Evolutionary conservation across 2,888 invertebrate species (phyloP).

Genomic region (Drosophila austrosaltans): DNA sequence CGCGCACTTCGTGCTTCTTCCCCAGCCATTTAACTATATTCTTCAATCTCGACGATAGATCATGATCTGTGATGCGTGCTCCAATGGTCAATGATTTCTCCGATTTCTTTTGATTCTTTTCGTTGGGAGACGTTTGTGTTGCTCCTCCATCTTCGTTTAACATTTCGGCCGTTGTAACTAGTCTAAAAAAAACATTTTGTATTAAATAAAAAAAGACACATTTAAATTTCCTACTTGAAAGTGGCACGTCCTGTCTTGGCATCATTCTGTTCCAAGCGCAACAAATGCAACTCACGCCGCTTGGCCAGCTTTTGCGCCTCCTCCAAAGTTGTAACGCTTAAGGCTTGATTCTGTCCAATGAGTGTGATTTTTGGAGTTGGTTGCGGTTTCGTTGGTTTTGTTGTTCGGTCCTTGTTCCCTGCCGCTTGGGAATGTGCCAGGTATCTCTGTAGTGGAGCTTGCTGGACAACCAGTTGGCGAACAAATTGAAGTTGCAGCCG

Average conservation of each 20-base stretch:
- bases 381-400: neutral
- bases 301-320: constrained; percentile 89
- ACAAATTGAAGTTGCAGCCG: constrained; percentile 17
- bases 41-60: constrained; percentile 87
- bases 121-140: constrained; percentile 14
- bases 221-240: constrained; percentile 85
- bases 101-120: constrained; percentile 84
- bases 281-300: constrained; percentile 88
- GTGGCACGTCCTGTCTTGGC: constrained; percentile 88
- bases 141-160: constrained; percentile 85
- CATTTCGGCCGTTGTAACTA: constrained; percentile 88
- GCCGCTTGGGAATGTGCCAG: constrained; percentile 30
- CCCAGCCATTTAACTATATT: constrained; percentile 87
- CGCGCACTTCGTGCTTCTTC: constrained; percentile 87
- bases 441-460: constrained; percentile 14
- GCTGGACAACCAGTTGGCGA: constrained; percentile 3
- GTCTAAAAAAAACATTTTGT: constrained; percentile 76
- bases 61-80: constrained; percentile 87
- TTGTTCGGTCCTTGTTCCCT: constrained; percentile 40
- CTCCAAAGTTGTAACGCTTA: constrained; percentile 87
- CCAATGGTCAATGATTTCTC: constrained; percentile 87
- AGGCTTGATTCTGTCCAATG: constrained; percentile 85
- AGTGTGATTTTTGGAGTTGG: constrained; percentile 86
- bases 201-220: neutral
- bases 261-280: constrained; percentile 88